phyloP scores from a whole-genome alignment of 2,113 vertebrate genomes.

The Cephalopholis sonnerati region DNA sequence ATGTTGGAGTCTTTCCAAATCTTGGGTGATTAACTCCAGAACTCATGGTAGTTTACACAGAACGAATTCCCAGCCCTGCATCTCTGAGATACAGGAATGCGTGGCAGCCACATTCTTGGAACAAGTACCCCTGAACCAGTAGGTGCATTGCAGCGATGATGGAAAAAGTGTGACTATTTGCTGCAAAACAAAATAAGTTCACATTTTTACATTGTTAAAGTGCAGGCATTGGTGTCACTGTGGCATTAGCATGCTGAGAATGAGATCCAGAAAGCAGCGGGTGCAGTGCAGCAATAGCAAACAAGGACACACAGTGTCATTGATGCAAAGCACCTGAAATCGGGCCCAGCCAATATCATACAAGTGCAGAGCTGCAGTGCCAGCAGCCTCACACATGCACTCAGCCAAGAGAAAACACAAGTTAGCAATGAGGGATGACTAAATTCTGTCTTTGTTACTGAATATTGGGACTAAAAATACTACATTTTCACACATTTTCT shows the following conservation, averaged over 20 bases:
- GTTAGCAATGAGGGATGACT: neutral
- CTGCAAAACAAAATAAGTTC: constrained; percentile 24
- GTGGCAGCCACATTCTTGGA: neutral
- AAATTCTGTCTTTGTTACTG: constrained; percentile 1
- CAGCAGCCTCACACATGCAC: constrained; percentile 25
- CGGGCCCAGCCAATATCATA: constrained; percentile 25
- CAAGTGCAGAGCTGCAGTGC: constrained; percentile 9
- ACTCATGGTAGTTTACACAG: constrained; percentile 9
- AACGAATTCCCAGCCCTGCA: neutral
- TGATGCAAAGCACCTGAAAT: constrained; percentile 57
- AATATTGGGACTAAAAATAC: neutral
- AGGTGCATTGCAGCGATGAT: constrained; percentile 10
- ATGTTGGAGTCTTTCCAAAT: constrained; percentile 5
- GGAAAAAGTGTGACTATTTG: neutral
- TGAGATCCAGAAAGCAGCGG: constrained; percentile 39
- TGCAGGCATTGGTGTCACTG: constrained; percentile 3
- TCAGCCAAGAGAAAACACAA: neutral
- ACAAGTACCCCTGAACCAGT: neutral
- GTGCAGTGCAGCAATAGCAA: constrained; percentile 53
- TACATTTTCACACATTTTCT: neutral
- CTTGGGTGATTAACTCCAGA: neutral
- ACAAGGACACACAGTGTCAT: constrained; percentile 53
- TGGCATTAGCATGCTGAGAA: constrained; percentile 57
- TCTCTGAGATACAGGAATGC: constrained; percentile 9
- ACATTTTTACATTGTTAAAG: constrained; percentile 31